phyloP scores from a whole-genome alignment of 2,113 vertebrate species.

The Spilogale gracilis region DNA sequence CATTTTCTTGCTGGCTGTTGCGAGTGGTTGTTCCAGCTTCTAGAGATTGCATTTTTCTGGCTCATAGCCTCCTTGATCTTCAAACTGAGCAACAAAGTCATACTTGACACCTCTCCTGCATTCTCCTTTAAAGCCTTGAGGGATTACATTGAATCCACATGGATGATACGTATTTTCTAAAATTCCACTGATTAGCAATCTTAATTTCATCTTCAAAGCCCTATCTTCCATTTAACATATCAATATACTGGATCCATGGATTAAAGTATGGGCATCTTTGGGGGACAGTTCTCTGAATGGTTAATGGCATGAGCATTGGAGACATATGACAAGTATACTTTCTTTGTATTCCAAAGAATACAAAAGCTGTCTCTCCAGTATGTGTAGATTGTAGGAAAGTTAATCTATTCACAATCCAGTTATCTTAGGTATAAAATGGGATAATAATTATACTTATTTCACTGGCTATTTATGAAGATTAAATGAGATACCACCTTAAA shows the following conservation, averaged over 20 bases:
- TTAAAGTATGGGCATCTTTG: not conserved
- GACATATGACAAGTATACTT: not conserved
- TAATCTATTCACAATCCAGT: not conserved
- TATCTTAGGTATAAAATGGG: not conserved
- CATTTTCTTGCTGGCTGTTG: not conserved
- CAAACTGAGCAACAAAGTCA: not conserved
- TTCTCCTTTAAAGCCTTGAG: not conserved
- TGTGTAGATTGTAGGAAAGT: not conserved
- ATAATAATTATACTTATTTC: not conserved
- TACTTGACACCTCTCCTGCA: not conserved
- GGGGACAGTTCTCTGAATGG: not conserved
- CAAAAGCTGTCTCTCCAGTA: not conserved
- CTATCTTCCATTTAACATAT: not conserved
- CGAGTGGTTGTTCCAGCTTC: not conserved
- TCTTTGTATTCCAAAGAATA: not conserved
- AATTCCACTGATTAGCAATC: not conserved
- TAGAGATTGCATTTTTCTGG: not conserved
- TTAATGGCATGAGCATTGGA: not conserved
- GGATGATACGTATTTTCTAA: not conserved
- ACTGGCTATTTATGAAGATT: not conserved
- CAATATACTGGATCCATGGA: not conserved
- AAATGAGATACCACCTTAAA: not conserved
- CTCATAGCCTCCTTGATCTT: not conserved
- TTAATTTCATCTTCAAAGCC: not conserved
- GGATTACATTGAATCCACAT: not conserved